Percentiles rank a stretch among this genome's conserved stretches.
These are phyloP conservation scores for Eustalomyia histrio DNA, from an alignment of 2,888 invertebrate species.

Conservation along the genomic window DNA sequence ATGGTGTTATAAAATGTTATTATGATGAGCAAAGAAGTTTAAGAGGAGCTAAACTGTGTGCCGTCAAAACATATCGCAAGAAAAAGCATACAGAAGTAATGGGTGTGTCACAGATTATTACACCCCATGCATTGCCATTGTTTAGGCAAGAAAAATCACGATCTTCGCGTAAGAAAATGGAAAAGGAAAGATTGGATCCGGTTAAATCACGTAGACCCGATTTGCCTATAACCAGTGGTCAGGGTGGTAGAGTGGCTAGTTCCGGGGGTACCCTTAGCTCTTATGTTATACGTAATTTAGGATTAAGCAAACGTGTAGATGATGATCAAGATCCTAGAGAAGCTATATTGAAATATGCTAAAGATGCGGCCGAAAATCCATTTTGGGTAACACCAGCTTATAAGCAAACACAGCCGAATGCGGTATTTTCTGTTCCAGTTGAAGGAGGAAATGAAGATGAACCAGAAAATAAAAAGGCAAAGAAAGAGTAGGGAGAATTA, in stretches of 20 bases:
- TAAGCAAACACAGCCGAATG: slow-evolving; percentile 91
- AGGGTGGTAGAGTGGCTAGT: slow-evolving; percentile 95
- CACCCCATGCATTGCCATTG: slow-evolving; percentile 96
- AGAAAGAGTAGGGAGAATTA: slow-evolving; percentile 69
- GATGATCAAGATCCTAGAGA: slow-evolving; percentile 97
- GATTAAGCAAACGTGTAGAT: slow-evolving; percentile 93
- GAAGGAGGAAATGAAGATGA: slow-evolving; percentile 63
- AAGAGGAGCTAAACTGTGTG: slow-evolving; percentile 94
- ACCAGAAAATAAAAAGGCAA: slow-evolving; percentile 77
- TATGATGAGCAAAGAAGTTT: slow-evolving; percentile 93
- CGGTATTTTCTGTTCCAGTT: slow-evolving; percentile 84
- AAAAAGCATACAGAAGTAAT: slow-evolving; percentile 92
- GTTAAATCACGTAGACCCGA: slow-evolving; percentile 91
- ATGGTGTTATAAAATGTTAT: slow-evolving; percentile 93
- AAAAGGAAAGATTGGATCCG: slow-evolving; percentile 93
- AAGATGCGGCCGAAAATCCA: slow-evolving; percentile 97
- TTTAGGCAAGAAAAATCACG: slow-evolving; percentile 95
- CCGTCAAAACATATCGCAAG: slow-evolving; percentile 88
- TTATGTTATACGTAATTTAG: slow-evolving; percentile 96
- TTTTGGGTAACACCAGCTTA: slow-evolving; percentile 98
- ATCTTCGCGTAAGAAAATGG: slow-evolving; percentile 93
- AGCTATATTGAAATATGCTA: slow-evolving; percentile 95
- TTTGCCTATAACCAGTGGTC: slow-evolving; percentile 92
- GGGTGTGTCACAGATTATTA: slow-evolving; percentile 95
- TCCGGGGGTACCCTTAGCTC: slow-evolving; percentile 96